These are phyloP conservation scores for Hiodon alosoides DNA, from an alignment of 2,113 vertebrate species.

Conservation along the genomic window DNA sequence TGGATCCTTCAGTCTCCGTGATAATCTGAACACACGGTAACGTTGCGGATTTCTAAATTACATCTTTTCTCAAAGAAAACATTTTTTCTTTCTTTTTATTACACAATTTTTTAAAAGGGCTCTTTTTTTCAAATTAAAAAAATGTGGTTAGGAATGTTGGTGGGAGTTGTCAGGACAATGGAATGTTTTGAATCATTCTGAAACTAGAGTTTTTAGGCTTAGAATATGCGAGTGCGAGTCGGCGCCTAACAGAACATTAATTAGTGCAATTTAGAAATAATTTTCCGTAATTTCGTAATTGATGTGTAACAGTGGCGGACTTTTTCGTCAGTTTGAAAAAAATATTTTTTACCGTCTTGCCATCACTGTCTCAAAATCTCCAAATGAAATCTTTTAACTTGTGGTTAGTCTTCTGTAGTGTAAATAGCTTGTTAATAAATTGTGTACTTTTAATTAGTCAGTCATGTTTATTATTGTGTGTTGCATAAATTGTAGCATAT, in stretches of 20 bases:
- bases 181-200: too few relatives aligned
- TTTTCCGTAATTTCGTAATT: too few relatives aligned
- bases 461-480: background rate
- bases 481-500: background rate
- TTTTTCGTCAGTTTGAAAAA: background rate
- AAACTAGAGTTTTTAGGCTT: too few relatives aligned
- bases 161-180: too few relatives aligned
- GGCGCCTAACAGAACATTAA: too few relatives aligned
- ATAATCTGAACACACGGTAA: too few relatives aligned
- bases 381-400: slow-evolving; percentile 46
- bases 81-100: background rate
- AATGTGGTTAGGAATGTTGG: too few relatives aligned
- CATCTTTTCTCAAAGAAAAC: background rate
- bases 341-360: slow-evolving; percentile 29
- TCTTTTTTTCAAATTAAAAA: background rate
- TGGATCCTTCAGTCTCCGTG: too few relatives aligned
- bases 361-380: background rate
- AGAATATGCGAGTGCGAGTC: too few relatives aligned
- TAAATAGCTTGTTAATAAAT: slow-evolving; percentile 63
- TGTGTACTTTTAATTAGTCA: slow-evolving; percentile 46
- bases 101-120: background rate
- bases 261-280: too few relatives aligned
- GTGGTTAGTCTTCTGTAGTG: slow-evolving; percentile 54
- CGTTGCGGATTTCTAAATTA: too few relatives aligned
- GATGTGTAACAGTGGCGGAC: too few relatives aligned